These are phyloP conservation scores for Falco naumanni DNA, from an alignment of 2,797 vertebrate genomes.

Conservation along the genomic window DNA sequence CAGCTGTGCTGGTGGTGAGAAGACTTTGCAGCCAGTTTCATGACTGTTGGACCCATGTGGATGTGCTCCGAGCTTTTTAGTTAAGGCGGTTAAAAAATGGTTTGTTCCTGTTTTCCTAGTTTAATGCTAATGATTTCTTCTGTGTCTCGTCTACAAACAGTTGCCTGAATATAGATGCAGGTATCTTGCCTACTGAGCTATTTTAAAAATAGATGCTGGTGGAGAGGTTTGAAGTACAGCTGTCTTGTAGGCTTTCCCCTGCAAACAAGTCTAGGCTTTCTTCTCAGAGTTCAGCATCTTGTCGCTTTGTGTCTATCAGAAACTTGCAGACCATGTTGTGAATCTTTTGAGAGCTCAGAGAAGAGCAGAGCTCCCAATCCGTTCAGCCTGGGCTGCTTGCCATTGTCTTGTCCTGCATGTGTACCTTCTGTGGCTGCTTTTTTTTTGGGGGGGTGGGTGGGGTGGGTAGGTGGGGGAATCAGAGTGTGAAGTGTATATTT, in stretches of 20 bases:
- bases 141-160: accelerated
- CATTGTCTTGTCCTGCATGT: slow-evolving; percentile 47
- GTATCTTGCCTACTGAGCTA: not conserved
- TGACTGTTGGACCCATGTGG: not conserved
- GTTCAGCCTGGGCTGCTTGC: not conserved
- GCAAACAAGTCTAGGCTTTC: not conserved
- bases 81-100: not conserved
- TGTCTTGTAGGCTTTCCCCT: not conserved
- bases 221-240: not conserved
- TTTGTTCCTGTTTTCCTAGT: not conserved
- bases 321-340: not conserved
- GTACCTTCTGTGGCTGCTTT: not conserved
- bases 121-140: not conserved
- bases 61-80: not conserved
- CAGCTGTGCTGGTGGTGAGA: not conserved
- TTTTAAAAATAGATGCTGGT: not conserved
- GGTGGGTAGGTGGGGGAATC: no score
- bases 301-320: not conserved
- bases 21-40: not conserved
- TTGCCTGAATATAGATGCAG: not conserved
- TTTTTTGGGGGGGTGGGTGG: not conserved
- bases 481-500: not conserved
- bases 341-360: not conserved
- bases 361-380: not conserved
- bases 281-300: not conserved